These are phyloP conservation scores for Drosophila lacicola DNA, from an alignment of 2,888 invertebrate genomes.

Conservation along the genomic window DNA sequence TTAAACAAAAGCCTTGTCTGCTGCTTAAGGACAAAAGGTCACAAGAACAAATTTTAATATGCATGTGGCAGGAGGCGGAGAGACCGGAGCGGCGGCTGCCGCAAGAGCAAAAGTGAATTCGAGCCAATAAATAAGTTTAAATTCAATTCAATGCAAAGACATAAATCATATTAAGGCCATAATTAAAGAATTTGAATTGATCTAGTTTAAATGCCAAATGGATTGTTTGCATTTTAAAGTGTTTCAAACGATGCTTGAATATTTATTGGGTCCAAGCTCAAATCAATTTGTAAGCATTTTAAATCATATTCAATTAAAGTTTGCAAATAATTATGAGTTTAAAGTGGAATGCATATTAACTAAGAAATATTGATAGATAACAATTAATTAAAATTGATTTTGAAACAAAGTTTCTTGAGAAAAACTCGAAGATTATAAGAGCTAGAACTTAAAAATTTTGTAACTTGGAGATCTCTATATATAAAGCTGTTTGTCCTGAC, in stretches of 20 bases:
- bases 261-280: not conserved
- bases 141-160: slow-evolving; percentile 32
- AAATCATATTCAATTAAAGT: not conserved
- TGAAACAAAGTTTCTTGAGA: no score
- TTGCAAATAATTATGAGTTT: not conserved
- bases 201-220: slow-evolving; percentile 6
- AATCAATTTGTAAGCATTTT: slow-evolving; percentile 1
- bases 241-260: slow-evolving; percentile 1
- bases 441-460: no score
- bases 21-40: slow-evolving; percentile 64
- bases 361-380: no score
- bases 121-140: slow-evolving; percentile 34
- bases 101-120: not conserved
- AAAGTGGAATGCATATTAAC: not conserved
- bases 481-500: no score
- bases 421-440: no score
- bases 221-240: slow-evolving; percentile 25
- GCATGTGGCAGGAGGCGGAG: slow-evolving; percentile 36
- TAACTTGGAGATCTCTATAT: no score
- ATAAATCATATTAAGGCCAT: slow-evolving; percentile 23
- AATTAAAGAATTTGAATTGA: slow-evolving; percentile 26
- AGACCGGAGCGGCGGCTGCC: no score
- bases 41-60: slow-evolving; percentile 64
- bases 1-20: slow-evolving; percentile 38
- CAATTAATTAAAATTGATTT: no score